Evolutionary conservation across 2,888 invertebrate species (phyloP).

Genomic region (Eupeodes latifasciatus): DNA sequence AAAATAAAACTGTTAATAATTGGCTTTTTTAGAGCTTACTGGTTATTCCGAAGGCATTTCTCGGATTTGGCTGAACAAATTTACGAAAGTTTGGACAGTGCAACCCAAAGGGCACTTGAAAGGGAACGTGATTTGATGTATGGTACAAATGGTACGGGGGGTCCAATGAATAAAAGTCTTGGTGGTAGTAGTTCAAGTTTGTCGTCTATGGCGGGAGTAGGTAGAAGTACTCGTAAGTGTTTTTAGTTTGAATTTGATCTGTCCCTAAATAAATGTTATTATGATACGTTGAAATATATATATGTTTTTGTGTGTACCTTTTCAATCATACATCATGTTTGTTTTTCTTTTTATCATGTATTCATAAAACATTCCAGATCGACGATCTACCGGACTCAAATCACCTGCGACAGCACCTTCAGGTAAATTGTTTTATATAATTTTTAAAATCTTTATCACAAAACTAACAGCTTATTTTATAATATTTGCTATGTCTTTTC

Average conservation of each 20-base stretch:
- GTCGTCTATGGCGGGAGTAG: constrained; percentile 79
- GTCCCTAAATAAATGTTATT: constrained; percentile 19
- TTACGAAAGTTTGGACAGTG: constrained; percentile 92
- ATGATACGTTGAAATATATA: not conserved
- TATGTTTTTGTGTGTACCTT: not conserved
- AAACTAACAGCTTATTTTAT: constrained; percentile 65
- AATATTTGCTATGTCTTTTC: constrained; percentile 46
- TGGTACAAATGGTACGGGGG: constrained; percentile 79
- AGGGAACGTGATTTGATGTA: constrained; percentile 83
- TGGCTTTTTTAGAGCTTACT: constrained; percentile 88
- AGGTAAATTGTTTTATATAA: constrained; percentile 76
- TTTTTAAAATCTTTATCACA: constrained; percentile 6
- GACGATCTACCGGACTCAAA: constrained; percentile 79
- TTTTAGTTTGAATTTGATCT: constrained; percentile 27
- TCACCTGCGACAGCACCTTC: constrained; percentile 79
- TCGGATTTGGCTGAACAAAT: constrained; percentile 94
- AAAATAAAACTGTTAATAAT: no score
- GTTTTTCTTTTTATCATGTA: constrained; percentile 32
- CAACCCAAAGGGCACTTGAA: constrained; percentile 87
- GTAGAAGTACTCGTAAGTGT: constrained; percentile 77
- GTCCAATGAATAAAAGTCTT: constrained; percentile 79
- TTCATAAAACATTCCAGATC: constrained; percentile 74
- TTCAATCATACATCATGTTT: constrained; percentile 22
- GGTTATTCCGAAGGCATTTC: constrained; percentile 95
- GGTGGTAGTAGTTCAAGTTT: constrained; percentile 80